phyloP scores from a whole-genome alignment of 1,140 invertebrate species.

The Lerema accius region DNA sequence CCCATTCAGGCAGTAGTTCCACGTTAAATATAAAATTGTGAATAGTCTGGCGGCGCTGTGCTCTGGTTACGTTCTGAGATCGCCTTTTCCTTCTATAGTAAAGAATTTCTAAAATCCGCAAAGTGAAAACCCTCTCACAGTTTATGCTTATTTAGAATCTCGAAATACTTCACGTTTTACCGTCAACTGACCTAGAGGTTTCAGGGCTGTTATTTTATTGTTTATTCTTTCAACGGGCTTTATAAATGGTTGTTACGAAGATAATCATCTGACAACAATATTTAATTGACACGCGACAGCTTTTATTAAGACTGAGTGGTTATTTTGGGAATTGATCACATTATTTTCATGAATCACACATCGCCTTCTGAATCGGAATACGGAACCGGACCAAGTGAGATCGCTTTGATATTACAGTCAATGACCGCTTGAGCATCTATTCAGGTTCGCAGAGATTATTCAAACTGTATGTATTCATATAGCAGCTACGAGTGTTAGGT shows the following conservation, averaged over 20 bases:
- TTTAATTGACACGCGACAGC: neutral
- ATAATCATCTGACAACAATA: neutral
- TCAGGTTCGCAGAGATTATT: conserved; percentile 12
- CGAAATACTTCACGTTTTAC: neutral
- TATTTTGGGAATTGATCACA: neutral
- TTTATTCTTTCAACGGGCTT: neutral
- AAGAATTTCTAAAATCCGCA: neutral
- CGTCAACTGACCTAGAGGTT: neutral
- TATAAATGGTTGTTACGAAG: neutral
- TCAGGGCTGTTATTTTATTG: no score
- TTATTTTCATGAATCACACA: neutral
- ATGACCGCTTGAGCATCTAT: conserved; percentile 12
- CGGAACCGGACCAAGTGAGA: neutral
- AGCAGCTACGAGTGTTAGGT: neutral
- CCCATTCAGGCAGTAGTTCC: neutral
- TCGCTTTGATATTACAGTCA: conserved; percentile 11
- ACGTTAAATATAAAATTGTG: conserved; percentile 6
- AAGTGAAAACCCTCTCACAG: neutral
- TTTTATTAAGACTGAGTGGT: neutral
- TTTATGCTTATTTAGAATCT: neutral
- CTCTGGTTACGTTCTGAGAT: neutral
- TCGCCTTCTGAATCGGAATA: neutral
- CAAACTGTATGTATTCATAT: conserved; percentile 16
- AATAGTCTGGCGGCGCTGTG: neutral
- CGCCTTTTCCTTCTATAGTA: neutral